A percentile compares a stretch with the other conserved stretches of the same genome.
These are phyloP conservation scores for Punctoribates punctum DNA, from an alignment of 2,888 invertebrate species.

Conservation along the genomic window DNA sequence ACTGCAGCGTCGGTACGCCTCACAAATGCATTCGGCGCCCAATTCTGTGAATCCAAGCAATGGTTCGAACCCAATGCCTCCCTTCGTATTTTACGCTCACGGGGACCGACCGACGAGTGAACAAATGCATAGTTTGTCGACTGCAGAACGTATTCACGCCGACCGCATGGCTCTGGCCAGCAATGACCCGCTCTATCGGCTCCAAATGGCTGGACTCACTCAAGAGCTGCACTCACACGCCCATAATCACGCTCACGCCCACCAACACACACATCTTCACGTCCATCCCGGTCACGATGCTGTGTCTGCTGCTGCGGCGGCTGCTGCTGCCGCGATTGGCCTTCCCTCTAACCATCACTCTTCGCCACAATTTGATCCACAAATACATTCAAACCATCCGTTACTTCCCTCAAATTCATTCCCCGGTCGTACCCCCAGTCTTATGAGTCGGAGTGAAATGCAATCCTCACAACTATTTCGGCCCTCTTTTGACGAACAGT, in stretches of 20 bases:
- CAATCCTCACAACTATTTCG: slow-evolving; percentile 33
- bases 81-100: slow-evolving; percentile 15
- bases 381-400: slow-evolving; percentile 30
- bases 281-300: slow-evolving; percentile 46
- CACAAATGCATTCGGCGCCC: slow-evolving; percentile 9
- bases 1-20: slow-evolving; percentile 62
- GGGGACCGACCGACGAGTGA: slow-evolving; percentile 44
- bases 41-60: slow-evolving; percentile 48
- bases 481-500: slow-evolving; percentile 47
- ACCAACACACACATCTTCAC: slow-evolving; percentile 47
- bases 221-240: slow-evolving; percentile 51
- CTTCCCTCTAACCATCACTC: slow-evolving; percentile 43
- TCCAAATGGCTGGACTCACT: slow-evolving; percentile 85
- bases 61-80: neutral
- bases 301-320: slow-evolving; percentile 40
- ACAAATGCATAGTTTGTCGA: slow-evolving; percentile 45
- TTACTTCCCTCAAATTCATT: slow-evolving; percentile 25
- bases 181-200: slow-evolving; percentile 77
- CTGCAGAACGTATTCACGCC: slow-evolving; percentile 56
- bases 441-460: slow-evolving; percentile 43
- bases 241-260: slow-evolving; percentile 48
- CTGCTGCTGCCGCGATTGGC: slow-evolving; percentile 48
- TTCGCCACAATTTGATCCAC: slow-evolving; percentile 43
- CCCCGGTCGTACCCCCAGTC: slow-evolving; percentile 43
- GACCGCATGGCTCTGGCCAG: slow-evolving; percentile 78